Evolutionary conservation across 2,797 vertebrate species (phyloP).

Genomic region (Myotis vivesi): DNA sequence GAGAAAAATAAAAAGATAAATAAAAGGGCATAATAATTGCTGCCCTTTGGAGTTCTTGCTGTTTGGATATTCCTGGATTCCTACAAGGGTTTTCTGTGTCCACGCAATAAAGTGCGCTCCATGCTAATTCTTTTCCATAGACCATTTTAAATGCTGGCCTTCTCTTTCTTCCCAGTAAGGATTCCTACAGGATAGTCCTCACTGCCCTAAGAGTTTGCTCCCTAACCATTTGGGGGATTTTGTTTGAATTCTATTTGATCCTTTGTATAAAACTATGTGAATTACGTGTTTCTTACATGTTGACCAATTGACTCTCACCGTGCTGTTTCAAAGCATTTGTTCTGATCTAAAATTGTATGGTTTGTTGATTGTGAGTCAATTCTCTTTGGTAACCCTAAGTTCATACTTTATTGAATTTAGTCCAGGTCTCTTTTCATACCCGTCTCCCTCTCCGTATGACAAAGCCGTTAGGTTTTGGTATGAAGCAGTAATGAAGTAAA

Average conservation of each 20-base stretch:
- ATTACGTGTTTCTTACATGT: not conserved
- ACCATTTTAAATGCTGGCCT: not conserved
- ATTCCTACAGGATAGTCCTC: not conserved
- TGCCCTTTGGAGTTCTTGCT: not conserved
- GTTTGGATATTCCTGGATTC: not conserved
- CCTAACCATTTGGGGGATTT: not conserved
- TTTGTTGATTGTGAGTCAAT: not conserved
- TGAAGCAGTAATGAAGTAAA: not conserved
- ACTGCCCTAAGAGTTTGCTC: not conserved
- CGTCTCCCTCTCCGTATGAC: not conserved
- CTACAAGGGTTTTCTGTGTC: not conserved
- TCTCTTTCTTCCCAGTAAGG: not conserved
- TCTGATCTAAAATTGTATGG: not conserved
- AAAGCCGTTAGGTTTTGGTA: not conserved
- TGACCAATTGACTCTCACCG: not conserved
- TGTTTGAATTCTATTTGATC: not conserved
- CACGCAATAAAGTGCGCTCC: not conserved
- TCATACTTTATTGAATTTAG: not conserved
- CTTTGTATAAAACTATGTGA: not conserved
- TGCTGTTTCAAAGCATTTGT: not conserved
- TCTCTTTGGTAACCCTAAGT: not conserved
- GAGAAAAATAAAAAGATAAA: not conserved
- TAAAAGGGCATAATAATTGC: not conserved
- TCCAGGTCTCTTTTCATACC: not conserved
- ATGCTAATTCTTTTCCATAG: not conserved